Conservation (phyloP, 2,888 invertebrate genomes). For the Marronus borbonicus region DNA sequence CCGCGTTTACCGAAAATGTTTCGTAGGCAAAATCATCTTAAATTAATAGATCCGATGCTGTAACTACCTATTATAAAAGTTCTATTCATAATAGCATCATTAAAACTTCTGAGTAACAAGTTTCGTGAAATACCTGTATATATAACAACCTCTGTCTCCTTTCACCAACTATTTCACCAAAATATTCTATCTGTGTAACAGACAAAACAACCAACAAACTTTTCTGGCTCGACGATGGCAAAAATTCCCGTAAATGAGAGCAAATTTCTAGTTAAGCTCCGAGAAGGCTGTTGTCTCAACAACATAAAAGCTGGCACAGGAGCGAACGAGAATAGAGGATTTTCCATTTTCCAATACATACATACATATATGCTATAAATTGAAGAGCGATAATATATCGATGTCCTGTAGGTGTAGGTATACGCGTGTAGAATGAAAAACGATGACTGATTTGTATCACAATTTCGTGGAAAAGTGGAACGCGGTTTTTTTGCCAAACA, state of each 20-base stretch:
- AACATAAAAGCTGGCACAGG: not conserved
- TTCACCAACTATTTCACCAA: not conserved
- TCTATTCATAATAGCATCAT: too few species aligned
- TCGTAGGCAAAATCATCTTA: too few species aligned
- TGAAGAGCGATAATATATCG: slow-evolving; percentile 13
- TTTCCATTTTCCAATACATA: slow-evolving; percentile 6
- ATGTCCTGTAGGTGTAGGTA: not conserved
- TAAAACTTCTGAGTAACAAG: too few species aligned
- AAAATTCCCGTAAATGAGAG: not conserved
- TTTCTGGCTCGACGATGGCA: not conserved
- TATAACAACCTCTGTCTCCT: not conserved
- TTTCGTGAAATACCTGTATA: too few species aligned
- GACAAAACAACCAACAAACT: not conserved
- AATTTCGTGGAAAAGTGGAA: not conserved
- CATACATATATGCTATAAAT: not conserved
- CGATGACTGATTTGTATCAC: slow-evolving; percentile 17
- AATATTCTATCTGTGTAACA: not conserved
- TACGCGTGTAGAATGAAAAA: not conserved
- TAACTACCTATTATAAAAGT: too few species aligned
- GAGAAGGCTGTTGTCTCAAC: not conserved
- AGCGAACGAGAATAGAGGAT: not conserved
- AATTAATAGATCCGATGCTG: too few species aligned
- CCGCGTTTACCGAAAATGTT: too few species aligned
- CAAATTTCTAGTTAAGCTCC: slow-evolving; percentile 16
- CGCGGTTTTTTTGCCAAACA: not conserved